Evolutionary conservation across 2,888 invertebrate species (phyloP), one percentile per base, ranked within the genome.

Genomic region (Anodontia alba): DNA sequence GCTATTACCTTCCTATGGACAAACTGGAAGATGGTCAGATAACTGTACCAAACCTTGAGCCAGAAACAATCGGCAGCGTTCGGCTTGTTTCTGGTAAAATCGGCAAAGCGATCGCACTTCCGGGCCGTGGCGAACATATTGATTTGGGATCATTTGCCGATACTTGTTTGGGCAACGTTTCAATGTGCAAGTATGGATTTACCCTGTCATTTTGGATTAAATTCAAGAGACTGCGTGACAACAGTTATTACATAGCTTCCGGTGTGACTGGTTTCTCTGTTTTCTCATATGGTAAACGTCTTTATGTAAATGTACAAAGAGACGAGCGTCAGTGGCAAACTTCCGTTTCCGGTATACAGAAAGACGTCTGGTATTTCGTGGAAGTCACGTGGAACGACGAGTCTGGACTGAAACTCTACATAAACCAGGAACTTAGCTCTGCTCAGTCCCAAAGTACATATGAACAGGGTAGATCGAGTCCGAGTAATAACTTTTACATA

Each of bases 291-390:
- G 86, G 87, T 8, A 86, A 82, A 42, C 83, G 80, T 8, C 84
- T 93, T 26, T 80, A 88, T 62, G 89, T 89, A 1, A 88, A 88
- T 36, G 91, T 90, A 20, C 87, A 88, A 49, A 77, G 81, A 71
- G 90, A 88, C 10, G 86, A 89, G 72, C 86, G 89, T 31, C 83
- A 82, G 12, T 91, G 89, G 87, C 62, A 75, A 23, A 81, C 86
- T 26, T 83, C 82, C 49, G 74, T 75, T 54, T 79, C 86, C 36
- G 87, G 85, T 17, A 72, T 91, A 15, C 43, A 87, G 51, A 73
- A 83, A 1, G 90, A 88, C 20, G 75, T 43, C 29, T 94, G 94
- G 94, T 92, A 93, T 81, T 94, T 91, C 83, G 74, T 94, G 23
- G 94, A 94, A 84, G 72, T 93, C 36, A 91, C 93, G 5, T 94